Conservation (phyloP, 2,888 invertebrate genomes). For the Mimumesa dahlbomi region DNA sequence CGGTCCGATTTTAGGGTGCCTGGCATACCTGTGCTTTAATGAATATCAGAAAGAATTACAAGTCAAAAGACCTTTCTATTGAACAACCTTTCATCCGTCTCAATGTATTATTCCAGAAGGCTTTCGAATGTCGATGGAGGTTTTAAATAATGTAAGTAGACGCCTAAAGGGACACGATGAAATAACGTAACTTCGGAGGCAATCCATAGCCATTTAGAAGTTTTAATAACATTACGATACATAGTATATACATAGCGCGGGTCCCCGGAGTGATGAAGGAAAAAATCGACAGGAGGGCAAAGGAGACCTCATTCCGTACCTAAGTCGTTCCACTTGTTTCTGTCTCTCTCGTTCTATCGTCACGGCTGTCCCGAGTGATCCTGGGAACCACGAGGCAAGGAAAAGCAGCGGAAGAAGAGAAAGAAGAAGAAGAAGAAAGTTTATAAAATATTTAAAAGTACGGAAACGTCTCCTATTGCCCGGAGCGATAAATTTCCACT, state of each 20-base stretch:
- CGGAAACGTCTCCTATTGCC: slow-evolving; percentile 80
- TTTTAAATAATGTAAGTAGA: slow-evolving; percentile 31
- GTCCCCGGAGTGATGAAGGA: slow-evolving; percentile 49
- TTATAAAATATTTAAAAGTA: slow-evolving; percentile 81
- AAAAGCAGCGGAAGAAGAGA: slow-evolving; percentile 53
- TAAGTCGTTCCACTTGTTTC: slow-evolving; percentile 59
- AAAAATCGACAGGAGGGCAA: slow-evolving; percentile 76
- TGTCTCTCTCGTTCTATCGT: slow-evolving; percentile 60
- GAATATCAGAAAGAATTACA: no score
- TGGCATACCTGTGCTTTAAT: no score
- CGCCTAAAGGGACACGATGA: neutral
- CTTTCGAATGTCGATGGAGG: neutral
- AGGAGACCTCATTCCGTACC: slow-evolving; percentile 62
- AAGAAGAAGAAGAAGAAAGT: slow-evolving; percentile 73
- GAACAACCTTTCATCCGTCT: neutral
- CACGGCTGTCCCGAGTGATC: slow-evolving; percentile 63
- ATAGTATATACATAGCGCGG: slow-evolving; percentile 58
- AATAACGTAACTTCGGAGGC: slow-evolving; percentile 70
- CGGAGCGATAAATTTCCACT: slow-evolving; percentile 80
- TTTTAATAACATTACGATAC: slow-evolving; percentile 79
- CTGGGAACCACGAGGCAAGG: slow-evolving; percentile 68
- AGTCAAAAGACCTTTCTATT: no score
- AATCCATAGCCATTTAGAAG: slow-evolving; percentile 75
- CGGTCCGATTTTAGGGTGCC: no score
- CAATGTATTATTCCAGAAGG: neutral